Base-by-base conservation (phyloP, 2,888 invertebrate genomes). In the Clivina fossor region DNA sequence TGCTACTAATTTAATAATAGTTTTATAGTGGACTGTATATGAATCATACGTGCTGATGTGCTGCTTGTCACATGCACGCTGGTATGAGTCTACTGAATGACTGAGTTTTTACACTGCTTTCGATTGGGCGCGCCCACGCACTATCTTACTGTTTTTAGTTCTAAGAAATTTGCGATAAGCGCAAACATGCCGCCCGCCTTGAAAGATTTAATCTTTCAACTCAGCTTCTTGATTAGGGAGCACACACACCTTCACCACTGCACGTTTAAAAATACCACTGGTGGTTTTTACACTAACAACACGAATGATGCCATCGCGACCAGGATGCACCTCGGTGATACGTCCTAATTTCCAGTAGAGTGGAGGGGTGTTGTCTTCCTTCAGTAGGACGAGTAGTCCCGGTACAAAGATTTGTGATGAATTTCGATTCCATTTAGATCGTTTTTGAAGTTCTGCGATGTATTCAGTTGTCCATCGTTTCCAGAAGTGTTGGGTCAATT, bases 401-500 rank as follows among this genome's bases (percentile, higher is more conserved):
- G 44, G n/a, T 13, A 55, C 51, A 9, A 57, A 22, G 18, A 43
- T 4, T 5, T 54, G 16, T 9, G 28, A 7, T 7, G n/a, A 18
- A 7, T 48, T 24, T 13, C 28, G 32, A 8, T 20, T 22, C 59
- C 59, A 61, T 54, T 60, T 61, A 9, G 38, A 26, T 8, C 58
- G 28, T 4, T 15, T 15, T 26, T 61, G 58, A 0, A 60, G 35
- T 20, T 57, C 49, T 2, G 49, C 30, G 7, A 61, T 15, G 15
- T 60, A 58, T 20, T 61, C 61, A 2, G 19, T 15, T 8, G 33
- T 20, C 60, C 60, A 60, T 9, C 59, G 20, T 2, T 22, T 24
- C 61, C 58, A 61, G 40, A 58, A 58, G 9, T 57, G 43, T 47
- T 56, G 50, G 1, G 37, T 7, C 26, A 60, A n/a, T 13, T 30